These are phyloP conservation scores for Gnatocerus cornutus DNA, from an alignment of 2,888 invertebrate species.

Conservation along the genomic window DNA sequence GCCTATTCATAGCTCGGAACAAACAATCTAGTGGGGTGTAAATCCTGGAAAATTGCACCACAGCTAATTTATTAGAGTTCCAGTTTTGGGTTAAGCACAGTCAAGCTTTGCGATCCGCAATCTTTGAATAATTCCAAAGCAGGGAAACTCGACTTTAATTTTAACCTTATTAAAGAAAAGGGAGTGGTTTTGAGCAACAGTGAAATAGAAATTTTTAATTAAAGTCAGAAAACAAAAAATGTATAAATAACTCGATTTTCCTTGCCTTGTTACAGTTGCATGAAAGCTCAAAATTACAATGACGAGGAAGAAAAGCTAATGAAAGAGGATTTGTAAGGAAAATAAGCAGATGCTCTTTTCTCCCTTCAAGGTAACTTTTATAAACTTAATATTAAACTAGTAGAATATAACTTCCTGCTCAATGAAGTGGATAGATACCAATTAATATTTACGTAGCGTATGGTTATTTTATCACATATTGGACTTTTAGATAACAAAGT, in stretches of 20 bases:
- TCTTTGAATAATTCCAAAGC: conserved; percentile 34
- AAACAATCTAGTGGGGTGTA: conserved; percentile 35
- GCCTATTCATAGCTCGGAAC: conserved; percentile 25
- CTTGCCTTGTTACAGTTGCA: neutral
- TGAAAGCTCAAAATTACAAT: neutral
- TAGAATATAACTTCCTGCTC: no score
- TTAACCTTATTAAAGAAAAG: conserved; percentile 28
- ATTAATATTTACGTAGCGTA: no score
- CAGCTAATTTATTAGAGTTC: conserved; percentile 36
- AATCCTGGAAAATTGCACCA: conserved; percentile 42
- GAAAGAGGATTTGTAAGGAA: no score
- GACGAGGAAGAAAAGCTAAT: no score
- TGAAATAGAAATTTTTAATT: conserved; percentile 17
- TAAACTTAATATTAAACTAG: no score
- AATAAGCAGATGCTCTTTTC: no score
- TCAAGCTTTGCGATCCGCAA: conserved; percentile 30
- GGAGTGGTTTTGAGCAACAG: conserved; percentile 8
- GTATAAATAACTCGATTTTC: neutral
- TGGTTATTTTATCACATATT: no score
- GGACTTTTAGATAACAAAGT: no score
- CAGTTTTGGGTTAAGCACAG: conserved; percentile 29
- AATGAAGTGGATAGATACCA: no score
- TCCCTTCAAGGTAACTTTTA: no score
- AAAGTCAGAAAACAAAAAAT: conserved; percentile 2
- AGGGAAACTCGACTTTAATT: conserved; percentile 23